Percentiles rank a stretch among this genome's conserved stretches.
Conservation (phyloP, 2,797 vertebrate genomes). For the Ptychobarbus kaznakovi region DNA sequence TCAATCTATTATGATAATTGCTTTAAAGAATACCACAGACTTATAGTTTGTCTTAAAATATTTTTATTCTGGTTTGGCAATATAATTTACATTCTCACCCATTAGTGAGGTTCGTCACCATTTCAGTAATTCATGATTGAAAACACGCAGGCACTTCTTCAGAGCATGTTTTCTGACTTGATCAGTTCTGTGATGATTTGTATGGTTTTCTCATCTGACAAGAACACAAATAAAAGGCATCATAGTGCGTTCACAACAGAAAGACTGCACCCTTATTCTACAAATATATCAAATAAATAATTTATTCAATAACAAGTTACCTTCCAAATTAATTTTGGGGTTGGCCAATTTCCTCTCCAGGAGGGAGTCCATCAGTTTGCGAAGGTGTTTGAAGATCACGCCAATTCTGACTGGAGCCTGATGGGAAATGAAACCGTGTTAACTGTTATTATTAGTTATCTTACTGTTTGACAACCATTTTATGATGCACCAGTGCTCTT, state of each 20-base stretch:
- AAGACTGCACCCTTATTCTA: background rate
- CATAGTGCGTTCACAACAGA: background rate
- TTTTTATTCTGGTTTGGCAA: constrained; percentile 56
- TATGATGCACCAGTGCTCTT: background rate
- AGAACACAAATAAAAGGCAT: constrained; percentile 24
- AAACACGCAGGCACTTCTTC: constrained; percentile 42
- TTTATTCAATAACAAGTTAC: constrained; percentile 70
- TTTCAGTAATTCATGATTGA: background rate
- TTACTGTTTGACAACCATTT: background rate
- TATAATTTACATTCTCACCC: constrained; percentile 28
- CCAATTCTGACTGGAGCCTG: constrained; percentile 96
- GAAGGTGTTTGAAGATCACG: constrained; percentile 96
- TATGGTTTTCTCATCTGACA: constrained; percentile 89
- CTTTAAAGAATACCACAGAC: constrained; percentile 18
- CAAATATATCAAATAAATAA: background rate
- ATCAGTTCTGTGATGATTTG: constrained; percentile 91
- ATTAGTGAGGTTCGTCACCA: background rate
- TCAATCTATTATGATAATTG: background rate
- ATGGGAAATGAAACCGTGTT: background rate
- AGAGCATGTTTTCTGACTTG: constrained; percentile 80
- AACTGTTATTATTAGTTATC: background rate
- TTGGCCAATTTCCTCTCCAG: constrained; percentile 94
- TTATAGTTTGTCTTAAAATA: constrained; percentile 46
- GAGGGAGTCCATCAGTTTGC: constrained; percentile 91
- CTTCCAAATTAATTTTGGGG: constrained; percentile 93